A percentile compares a stretch with the other conserved stretches of the same genome.
Evolutionary conservation across 2,797 vertebrate species (phyloP).

Genomic region (Novumbra hubbsi): DNA sequence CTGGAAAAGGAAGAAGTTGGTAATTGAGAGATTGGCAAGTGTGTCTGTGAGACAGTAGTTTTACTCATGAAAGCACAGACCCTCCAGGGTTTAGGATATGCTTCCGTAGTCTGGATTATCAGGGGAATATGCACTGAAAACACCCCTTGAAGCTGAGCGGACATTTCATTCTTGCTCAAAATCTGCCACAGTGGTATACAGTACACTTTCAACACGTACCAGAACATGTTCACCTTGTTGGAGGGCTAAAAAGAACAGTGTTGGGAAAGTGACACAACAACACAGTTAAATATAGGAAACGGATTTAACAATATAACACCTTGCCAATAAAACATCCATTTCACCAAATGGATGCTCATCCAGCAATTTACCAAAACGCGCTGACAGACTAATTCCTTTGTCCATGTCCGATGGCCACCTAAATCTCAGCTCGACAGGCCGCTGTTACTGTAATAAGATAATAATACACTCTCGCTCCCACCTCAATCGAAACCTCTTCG

Average conservation of each 20-base stretch:
- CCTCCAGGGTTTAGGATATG: no score
- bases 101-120: not conserved
- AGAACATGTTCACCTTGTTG: conserved; percentile 20
- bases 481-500: conserved; percentile 18
- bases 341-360: not conserved
- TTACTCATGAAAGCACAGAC: not conserved
- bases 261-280: conserved; percentile 23
- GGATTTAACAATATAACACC: no score
- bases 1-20: not conserved
- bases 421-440: not conserved
- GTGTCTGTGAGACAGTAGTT: not conserved
- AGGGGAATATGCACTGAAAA: not conserved
- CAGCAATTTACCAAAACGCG: not conserved
- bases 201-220: conserved; percentile 23
- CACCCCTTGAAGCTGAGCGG: not conserved
- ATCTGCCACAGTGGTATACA: not conserved
- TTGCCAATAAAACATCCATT: not conserved
- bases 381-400: not conserved
- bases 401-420: not conserved
- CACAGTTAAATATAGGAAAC: not conserved
- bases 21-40: not conserved
- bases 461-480: conserved; percentile 33
- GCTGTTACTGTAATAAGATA: conserved; percentile 35
- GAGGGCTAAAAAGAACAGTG: conserved; percentile 19
- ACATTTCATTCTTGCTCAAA: not conserved